Base-by-base conservation (phyloP, 2,797 vertebrate genomes). In the Mormyrus hasselquistii region DNA sequence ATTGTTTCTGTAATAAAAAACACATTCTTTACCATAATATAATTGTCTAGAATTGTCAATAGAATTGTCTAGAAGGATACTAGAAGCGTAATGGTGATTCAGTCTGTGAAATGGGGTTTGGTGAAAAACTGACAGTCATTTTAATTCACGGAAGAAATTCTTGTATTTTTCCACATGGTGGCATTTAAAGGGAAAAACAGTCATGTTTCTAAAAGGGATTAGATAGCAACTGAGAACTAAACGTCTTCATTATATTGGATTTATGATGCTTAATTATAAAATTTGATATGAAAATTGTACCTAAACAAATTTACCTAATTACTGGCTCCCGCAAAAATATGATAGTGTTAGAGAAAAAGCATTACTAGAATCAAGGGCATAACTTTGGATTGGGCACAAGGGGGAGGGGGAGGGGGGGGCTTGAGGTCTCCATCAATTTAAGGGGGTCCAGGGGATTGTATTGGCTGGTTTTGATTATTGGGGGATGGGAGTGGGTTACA, bases 1-100 rank as follows among this genome's bases (percentile, higher is more conserved):
- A 25, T 47, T 84, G 76, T 88, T 44, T 88, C 50, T 41, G 57
- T 89, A 47, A 89, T 59, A 84, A 25, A 89, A 85, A 84, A 4
- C 22, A 62, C 69, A 29, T 59, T 44, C 53, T 82, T 87, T 82
- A 82, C 2, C 76, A 82, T 5, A 47, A n/a, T 73, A 50, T 34
- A 57, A 55, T 55, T 34, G 1, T 34, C 29, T 34, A 34, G 29
- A 34, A 34, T 34, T 34, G 29, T 34, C 29, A 34, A 1, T 34
- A 34, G 22, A 41, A 62, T 7, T 38, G 52, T 59, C 52, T 38
- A 8, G 10, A 19, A 34, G 69, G 69, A 86, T 57, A 55, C 34
- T 5, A 29, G 86, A 87, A 59, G 53, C 4, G 6, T 87, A 41
- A 87, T 87, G 76, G 47, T n/a, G 49, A 49, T 86, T 86, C 76